Conservation (phyloP, 2,797 vertebrate genomes). For the Falco naumanni region DNA sequence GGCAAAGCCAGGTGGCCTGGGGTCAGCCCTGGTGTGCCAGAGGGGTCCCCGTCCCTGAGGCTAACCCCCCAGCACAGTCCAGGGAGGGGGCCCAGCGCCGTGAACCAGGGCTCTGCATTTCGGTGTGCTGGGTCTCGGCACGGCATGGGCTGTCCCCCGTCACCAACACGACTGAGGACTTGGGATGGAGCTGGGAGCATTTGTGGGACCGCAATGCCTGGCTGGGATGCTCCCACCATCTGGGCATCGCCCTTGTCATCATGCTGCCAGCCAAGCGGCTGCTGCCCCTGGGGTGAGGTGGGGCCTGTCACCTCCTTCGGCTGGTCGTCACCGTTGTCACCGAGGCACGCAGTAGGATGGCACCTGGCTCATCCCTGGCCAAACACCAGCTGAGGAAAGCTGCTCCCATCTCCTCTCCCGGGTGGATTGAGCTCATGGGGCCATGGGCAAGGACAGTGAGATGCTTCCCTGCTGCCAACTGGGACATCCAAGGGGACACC, state of each 20-base stretch:
- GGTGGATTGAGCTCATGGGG: background rate
- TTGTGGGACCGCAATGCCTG: background rate
- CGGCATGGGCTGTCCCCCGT: rapidly evolving
- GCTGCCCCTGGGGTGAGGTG: rapidly evolving
- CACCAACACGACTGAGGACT: background rate
- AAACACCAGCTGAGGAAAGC: too few species aligned
- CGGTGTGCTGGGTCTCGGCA: rapidly evolving
- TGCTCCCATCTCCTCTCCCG: background rate
- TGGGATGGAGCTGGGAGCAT: rapidly evolving
- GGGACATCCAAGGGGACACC: background rate
- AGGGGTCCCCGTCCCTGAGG: background rate
- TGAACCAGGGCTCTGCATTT: background rate
- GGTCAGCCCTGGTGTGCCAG: rapidly evolving
- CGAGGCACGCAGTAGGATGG: background rate
- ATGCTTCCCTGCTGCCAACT: rapidly evolving
- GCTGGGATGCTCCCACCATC: background rate
- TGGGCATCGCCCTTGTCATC: rapidly evolving
- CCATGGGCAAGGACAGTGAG: background rate
- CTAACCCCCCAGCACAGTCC: background rate
- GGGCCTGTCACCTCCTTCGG: background rate
- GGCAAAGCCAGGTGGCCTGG: rapidly evolving
- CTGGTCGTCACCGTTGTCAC: background rate
- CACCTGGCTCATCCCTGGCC: rapidly evolving
- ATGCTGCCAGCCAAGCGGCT: background rate
- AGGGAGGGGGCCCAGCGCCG: rapidly evolving